These are phyloP conservation scores for Bryconaethiops microstoma DNA, from an alignment of 2,797 vertebrate species.

Conservation along the genomic window DNA sequence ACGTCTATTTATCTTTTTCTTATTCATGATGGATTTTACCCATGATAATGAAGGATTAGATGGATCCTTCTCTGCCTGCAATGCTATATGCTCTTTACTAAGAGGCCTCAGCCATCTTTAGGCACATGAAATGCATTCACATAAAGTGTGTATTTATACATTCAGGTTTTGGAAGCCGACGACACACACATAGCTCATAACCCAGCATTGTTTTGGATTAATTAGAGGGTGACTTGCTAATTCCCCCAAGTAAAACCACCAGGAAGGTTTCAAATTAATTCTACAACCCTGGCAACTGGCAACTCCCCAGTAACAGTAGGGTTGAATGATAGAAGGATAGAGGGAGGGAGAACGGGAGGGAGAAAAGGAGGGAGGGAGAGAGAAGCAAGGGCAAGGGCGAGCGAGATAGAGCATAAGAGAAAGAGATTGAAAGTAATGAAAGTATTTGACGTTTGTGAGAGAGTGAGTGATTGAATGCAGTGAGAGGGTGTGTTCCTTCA, in stretches of 20 bases:
- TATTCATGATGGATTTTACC: too few relatives aligned
- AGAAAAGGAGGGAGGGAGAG: neutral
- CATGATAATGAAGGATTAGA: too few relatives aligned
- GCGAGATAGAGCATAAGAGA: neutral
- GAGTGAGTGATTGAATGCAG: constrained; percentile 7
- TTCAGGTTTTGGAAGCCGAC: constrained; percentile 37
- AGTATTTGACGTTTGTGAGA: constrained; percentile 9
- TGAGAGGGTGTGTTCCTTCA: constrained; percentile 2
- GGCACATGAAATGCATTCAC: too few relatives aligned
- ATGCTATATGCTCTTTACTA: too few relatives aligned
- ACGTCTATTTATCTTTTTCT: too few relatives aligned
- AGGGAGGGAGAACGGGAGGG: constrained; percentile 8
- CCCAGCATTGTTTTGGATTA: constrained; percentile 50
- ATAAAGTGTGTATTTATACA: too few relatives aligned
- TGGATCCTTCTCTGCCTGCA: too few relatives aligned
- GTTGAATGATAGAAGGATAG: constrained; percentile 8
- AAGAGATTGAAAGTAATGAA: constrained; percentile 21
- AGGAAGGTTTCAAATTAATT: constrained; percentile 44
- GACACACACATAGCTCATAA: constrained; percentile 41
- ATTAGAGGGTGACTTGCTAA: constrained; percentile 42
- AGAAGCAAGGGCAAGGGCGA: neutral
- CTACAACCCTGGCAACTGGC: constrained; percentile 7
- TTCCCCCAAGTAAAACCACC: constrained; percentile 40
- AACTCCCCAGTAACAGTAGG: constrained; percentile 17
- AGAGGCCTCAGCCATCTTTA: too few relatives aligned